Evolutionary conservation across 2,888 invertebrate species (phyloP), one percentile per base, ranked within the genome.

Genomic region (Ernsta delagoae): DNA sequence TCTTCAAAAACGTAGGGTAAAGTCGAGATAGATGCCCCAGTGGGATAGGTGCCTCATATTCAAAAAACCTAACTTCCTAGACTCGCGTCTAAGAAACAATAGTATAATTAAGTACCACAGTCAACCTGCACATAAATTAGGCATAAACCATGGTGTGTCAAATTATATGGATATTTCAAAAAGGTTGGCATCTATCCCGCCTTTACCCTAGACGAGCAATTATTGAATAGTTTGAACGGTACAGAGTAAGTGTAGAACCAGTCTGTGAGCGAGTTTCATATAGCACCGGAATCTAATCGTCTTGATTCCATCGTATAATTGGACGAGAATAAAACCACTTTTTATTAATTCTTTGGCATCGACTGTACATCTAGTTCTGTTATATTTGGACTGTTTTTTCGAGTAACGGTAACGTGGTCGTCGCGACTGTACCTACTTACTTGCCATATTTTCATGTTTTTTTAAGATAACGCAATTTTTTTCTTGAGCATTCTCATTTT

Each of bases 211-310:
- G n/a, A 36, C 7, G 39, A 57, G 34, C 57, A 57, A 57, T 57
- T 57, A 57, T n/a, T 56, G 54, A 34, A 36, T 36, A 57, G 54
- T 56, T 56, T 56, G 54, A 57, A 57, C 54, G 34, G 54, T 1
- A 43, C 8, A 59, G 43, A 41, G 24, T 12, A 60, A 43, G 24
- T 8, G 24, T 34, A 48, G n/a, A 48, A 71, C 70, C 65, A 59
- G 66, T 63, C 50, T 36, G 39, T 24, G 63, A 70, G 60, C 73
- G 72, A 72, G 70, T 70, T 73, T 79, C 86, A 86, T 87, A 87
- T 83, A 79, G 81, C 87, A 87, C 88, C 87, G 88, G 89, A 89
- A 83, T 84, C 86, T 87, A 84, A 82, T 87, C 82, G 83, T 78
- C 75, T 78, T 85, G 85, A 87, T 85, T 83, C 83, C 78, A 65